A percentile compares a stretch with the other conserved stretches of the same genome.
phyloP scores from a whole-genome alignment of 2,797 vertebrate species.

The Syngnathus rostellatus region DNA sequence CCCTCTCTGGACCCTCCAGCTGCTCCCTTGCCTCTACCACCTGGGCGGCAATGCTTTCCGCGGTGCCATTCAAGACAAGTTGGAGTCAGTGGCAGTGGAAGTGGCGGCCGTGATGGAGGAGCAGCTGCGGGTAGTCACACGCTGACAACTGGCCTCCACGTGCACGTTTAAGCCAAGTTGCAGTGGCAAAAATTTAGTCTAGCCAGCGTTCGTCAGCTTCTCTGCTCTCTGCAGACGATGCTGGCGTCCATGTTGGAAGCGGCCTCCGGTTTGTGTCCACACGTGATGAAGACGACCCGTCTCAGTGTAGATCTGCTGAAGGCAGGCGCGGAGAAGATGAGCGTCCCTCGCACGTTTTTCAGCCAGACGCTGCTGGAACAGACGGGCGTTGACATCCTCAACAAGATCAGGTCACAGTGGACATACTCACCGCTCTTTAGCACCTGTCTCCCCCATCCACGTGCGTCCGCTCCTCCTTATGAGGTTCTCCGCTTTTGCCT shows the following conservation, averaged over 20 bases:
- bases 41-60: conserved; percentile 67
- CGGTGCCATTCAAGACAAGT: conserved; percentile 82
- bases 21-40: conserved; percentile 89
- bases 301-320: conserved; percentile 80
- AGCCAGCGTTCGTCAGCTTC: no score
- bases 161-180: neutral
- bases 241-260: conserved; percentile 88
- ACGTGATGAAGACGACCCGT: conserved; percentile 78
- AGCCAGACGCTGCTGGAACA: conserved; percentile 88
- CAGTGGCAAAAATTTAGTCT: no score
- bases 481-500: neutral
- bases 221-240: conserved; percentile 61
- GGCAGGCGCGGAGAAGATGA: conserved; percentile 76
- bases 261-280: conserved; percentile 84
- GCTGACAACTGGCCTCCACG: neutral
- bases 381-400: conserved; percentile 89
- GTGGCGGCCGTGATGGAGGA: conserved; percentile 85
- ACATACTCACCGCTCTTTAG: neutral
- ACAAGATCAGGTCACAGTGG: conserved; percentile 84
- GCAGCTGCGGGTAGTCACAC: conserved; percentile 79
- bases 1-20: conserved; percentile 49
- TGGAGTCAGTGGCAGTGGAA: conserved; percentile 89
- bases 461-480: neutral
- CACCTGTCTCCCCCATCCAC: neutral
- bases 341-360: conserved; percentile 79